Evolutionary conservation across 2,797 vertebrate species (phyloP).

Genomic region (Squalus acanthias): DNA sequence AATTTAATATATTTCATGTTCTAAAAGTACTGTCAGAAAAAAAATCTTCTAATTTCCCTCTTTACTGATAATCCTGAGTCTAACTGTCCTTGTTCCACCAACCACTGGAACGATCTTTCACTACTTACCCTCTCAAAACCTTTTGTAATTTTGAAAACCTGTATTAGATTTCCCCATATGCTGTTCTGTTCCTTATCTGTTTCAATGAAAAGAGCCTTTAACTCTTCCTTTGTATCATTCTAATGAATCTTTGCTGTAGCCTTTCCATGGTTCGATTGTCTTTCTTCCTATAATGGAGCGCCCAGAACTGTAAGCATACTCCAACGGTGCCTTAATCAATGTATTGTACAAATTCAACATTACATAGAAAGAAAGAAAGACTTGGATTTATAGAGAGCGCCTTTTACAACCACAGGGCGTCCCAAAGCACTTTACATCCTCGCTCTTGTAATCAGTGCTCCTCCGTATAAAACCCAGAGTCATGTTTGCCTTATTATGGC

Average conservation of each 20-base stretch:
- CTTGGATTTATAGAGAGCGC: background rate
- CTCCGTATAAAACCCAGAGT: background rate
- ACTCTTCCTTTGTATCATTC: background rate
- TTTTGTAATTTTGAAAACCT: background rate
- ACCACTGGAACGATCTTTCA: background rate
- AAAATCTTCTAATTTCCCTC: background rate
- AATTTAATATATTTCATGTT: background rate
- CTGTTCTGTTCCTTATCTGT: background rate
- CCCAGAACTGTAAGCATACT: background rate
- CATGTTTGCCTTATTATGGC: background rate
- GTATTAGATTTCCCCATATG: background rate
- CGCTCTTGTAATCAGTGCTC: background rate
- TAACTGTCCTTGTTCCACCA: background rate
- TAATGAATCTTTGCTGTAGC: background rate
- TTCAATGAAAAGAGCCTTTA: background rate
- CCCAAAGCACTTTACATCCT: background rate
- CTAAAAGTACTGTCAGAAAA: background rate
- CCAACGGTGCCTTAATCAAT: background rate
- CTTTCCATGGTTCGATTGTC: background rate
- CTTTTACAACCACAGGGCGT: background rate
- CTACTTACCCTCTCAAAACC: background rate
- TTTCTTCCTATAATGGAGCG: background rate
- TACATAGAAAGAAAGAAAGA: background rate
- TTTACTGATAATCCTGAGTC: background rate
- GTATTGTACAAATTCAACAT: background rate